Evolutionary conservation across 1,140 invertebrate species (phyloP).

Genomic region (Calosoma granatense): DNA sequence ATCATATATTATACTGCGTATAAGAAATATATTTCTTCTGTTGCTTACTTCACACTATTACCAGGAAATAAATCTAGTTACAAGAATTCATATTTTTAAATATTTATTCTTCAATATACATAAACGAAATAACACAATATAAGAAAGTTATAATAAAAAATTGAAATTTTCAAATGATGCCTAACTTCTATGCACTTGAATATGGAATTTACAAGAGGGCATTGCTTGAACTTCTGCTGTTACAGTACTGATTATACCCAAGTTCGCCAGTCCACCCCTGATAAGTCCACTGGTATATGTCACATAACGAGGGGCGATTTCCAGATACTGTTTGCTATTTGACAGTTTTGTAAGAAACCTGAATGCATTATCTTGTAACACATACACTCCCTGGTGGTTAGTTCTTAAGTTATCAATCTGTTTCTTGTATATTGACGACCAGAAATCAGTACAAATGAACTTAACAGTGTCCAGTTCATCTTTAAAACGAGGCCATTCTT

Average conservation of each 20-base stretch:
- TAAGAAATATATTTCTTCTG: too few species aligned
- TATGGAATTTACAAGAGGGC: conserved; percentile 93
- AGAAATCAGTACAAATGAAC: conserved; percentile 98
- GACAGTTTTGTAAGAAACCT: conserved; percentile 82
- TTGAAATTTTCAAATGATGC: too few species aligned
- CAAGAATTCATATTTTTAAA: too few species aligned
- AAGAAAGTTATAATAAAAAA: too few species aligned
- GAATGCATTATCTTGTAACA: conserved; percentile 95
- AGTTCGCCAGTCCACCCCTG: conserved; percentile 85
- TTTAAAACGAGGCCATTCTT: conserved; percentile 88
- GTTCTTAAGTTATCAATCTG: conserved; percentile 98
- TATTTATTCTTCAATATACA: too few species aligned
- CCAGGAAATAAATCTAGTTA: too few species aligned
- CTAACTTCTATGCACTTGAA: conserved; percentile 64
- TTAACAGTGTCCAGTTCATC: conserved; percentile 98
- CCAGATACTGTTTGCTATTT: conserved; percentile 81
- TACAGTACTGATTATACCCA: conserved; percentile 88
- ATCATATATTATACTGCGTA: too few species aligned
- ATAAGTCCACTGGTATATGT: conserved; percentile 94
- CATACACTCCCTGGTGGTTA: conserved; percentile 97
- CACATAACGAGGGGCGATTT: conserved; percentile 83
- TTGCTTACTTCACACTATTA: too few species aligned
- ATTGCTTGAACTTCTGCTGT: conserved; percentile 88
- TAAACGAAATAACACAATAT: too few species aligned
- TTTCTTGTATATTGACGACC: conserved; percentile 93